These are phyloP conservation scores for Eupristina koningsbergeri DNA, from an alignment of 1,140 invertebrate species.

Conservation along the genomic window DNA sequence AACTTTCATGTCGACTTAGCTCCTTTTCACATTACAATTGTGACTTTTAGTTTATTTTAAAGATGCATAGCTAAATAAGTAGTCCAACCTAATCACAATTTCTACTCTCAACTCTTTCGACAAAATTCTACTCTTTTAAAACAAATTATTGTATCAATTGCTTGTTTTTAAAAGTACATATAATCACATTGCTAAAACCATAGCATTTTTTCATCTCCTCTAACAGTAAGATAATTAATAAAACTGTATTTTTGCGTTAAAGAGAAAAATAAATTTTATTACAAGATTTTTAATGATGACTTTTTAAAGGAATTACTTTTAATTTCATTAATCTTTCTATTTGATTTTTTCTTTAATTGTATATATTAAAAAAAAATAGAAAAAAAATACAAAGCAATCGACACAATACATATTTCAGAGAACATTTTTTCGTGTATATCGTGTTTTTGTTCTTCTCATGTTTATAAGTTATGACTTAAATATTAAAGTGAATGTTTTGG, in stretches of 20 bases:
- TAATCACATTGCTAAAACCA: neutral
- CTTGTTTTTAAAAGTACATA: conserved; percentile 53
- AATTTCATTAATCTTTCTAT: neutral
- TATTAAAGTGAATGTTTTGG: conserved; percentile 63
- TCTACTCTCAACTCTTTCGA: conserved; percentile 43
- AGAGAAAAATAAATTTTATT: neutral
- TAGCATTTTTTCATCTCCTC: neutral
- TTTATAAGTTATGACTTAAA: conserved; percentile 65
- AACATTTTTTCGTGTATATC: conserved; percentile 37
- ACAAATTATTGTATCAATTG: conserved; percentile 59
- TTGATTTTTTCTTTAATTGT: neutral
- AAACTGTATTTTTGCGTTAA: neutral
- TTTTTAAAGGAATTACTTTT: neutral
- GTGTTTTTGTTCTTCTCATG: conserved; percentile 50
- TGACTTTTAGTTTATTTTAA: conserved; percentile 49
- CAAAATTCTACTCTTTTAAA: conserved; percentile 54
- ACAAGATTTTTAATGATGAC: neutral
- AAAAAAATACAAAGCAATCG: conserved; percentile 62
- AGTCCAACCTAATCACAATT: conserved; percentile 57
- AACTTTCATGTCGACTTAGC: conserved; percentile 24
- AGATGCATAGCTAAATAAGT: conserved; percentile 57
- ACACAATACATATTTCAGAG: conserved; percentile 56
- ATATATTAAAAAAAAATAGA: too few species aligned
- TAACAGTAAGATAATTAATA: neutral
- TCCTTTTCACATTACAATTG: conserved; percentile 35